Evolutionary conservation across 2,888 invertebrate species (phyloP), one percentile per base, ranked within the genome.

Genomic region (Palloptera scutellata): DNA sequence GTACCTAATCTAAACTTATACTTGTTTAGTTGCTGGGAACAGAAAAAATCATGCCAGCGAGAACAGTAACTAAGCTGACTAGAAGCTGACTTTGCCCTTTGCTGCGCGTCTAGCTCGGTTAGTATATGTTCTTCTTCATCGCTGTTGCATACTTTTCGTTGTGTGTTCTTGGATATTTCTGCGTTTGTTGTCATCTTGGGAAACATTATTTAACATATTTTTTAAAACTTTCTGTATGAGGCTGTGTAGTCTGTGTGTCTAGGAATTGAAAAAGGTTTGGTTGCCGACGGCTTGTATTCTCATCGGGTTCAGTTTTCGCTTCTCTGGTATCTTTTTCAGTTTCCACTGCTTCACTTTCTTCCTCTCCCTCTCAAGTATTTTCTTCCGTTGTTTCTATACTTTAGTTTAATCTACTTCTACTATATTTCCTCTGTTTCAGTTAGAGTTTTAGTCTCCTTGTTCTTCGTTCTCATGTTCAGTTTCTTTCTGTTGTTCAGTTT

Each of bases 161-260:
- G 4, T 3, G 10, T 10, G 6, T 48, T 48, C 13, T 15, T 48
- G 8, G 9, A 53, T 53, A 53, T 53, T 15, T 8, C 15, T 53
- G 19, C 12, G 13, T 53, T 17, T 17, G 53, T 53, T 53, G 19
- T 53, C 53, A 53, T 11, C 53, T 53, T 53, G 53, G 53, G 53
- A 53, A 53, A 15, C 53, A 53, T 53, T 53, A 53, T 53, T 53
- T 53, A 12, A 19, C 53, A 19, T n/a, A n/a, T 53, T 53, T 53
- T 11, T 48, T 48, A 48, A 10, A 48, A 11, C 15, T 13, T 10
- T 48, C 5, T 2, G 10, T 8, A n/a, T n/a, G n/a, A n/a, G n/a
- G n/a, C n/a, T n/a, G 48, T 15, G 15, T 15, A 30, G 2, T 30
- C 30, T n/a, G 30, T 30, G 30, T 6, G 30, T 30, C 30, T 30